Evolutionary conservation across 2,888 invertebrate species (phyloP).

Genomic region (Xestia xanthographa): DNA sequence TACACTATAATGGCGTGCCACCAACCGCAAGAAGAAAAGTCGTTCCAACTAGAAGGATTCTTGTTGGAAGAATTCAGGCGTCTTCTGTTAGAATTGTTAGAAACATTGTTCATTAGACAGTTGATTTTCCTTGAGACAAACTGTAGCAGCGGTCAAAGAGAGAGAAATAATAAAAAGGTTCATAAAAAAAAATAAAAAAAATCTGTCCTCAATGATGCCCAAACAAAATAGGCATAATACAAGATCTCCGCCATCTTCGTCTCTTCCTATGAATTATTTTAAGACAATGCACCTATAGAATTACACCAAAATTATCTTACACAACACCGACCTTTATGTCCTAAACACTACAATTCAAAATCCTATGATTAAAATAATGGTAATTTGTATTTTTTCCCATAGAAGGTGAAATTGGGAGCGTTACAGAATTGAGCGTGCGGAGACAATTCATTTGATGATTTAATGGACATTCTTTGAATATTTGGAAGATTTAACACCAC

Average conservation of each 20-base stretch:
- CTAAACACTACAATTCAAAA: slow-evolving; percentile 41
- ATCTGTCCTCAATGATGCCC: slow-evolving; percentile 20
- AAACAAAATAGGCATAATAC: slow-evolving; percentile 31
- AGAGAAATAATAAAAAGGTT: neutral
- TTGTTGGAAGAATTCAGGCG: neutral
- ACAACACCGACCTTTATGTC: slow-evolving; percentile 50
- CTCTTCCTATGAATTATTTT: slow-evolving; percentile 3
- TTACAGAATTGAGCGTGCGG: slow-evolving; percentile 54
- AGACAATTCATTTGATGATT: slow-evolving; percentile 55
- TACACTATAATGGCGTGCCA: neutral
- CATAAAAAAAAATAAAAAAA: too few relatives aligned
- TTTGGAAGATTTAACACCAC: neutral
- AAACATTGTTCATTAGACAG: too few relatives aligned
- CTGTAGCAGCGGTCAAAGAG: neutral
- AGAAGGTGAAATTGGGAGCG: slow-evolving; percentile 54
- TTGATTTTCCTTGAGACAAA: neutral
- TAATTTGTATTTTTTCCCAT: slow-evolving; percentile 56
- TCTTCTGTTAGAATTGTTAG: neutral
- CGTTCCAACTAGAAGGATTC: neutral
- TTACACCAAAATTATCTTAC: slow-evolving; percentile 36
- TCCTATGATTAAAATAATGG: slow-evolving; percentile 16
- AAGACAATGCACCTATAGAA: slow-evolving; percentile 50
- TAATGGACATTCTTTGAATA: slow-evolving; percentile 20
- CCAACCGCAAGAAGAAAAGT: neutral
- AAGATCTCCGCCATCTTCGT: neutral